Evolutionary conservation across 2,113 vertebrate genomes (phyloP), one percentile per base, ranked within the genome.

Genomic region (cattle (Bos taurus)): DNA sequence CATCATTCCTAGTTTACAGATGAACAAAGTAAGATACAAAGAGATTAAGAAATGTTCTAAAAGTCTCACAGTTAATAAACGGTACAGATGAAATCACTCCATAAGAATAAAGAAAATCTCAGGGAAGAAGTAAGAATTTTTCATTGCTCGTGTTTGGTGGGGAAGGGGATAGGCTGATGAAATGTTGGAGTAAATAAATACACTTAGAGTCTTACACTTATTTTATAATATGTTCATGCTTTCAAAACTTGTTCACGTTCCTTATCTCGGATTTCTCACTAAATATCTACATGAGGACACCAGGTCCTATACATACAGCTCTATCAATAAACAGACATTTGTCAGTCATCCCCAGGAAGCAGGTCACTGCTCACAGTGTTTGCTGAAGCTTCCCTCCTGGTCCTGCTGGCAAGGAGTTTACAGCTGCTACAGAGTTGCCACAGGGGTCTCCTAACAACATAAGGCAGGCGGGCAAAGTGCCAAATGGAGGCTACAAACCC

Each of bases 21-120:
- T 95, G 84, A 92, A 84, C 33, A 93, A 84, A 94, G 33, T 64
- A 64, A 96, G 48, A 92, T 67, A 88, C 80, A 94, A 90, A 88
- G 48, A n/a, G 16, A 94, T 95, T 96, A 94, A 80, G 86, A 40
- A 71, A 91, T 26, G 17, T 43, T 28, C 52, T 84, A 56, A 94
- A 91, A 88, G 11, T n/a, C 28, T 88, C 90, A 56, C 30, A 59
- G 26, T 30, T 88, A 43, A 25, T 50, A 86, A 92, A 67, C 30
- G 78, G n/a, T 33, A 81, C 71, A 71, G 13, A 9, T 74, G 10
- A 90, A 87, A 52, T 23, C 36, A 46, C 19, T 85, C 40, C 8
- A 13, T 54, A 26, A 86, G 90, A 85, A 94, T 83, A 82, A 94
- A 94, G 54, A 94, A 17, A 48, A 88, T 74, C 81, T 90, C 26